Base-by-base conservation (phyloP, 2,888 invertebrate genomes). In the Serrognathus titanus region DNA sequence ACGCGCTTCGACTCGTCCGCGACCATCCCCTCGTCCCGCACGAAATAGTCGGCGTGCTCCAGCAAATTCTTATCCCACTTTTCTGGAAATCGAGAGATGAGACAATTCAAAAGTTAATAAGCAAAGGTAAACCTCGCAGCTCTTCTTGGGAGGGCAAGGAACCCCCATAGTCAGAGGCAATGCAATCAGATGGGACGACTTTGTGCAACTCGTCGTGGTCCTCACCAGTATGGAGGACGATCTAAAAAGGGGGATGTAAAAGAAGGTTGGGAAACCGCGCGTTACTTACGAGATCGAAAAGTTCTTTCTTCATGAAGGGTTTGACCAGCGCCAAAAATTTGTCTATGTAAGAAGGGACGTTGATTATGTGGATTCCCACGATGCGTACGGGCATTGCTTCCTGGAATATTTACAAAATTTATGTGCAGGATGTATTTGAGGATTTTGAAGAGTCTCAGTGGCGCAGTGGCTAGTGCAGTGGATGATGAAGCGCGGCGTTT, bases 281-380 rank as follows among this genome's bases (percentile, higher is more conserved):
- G 24, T n/a, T 41, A 55, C 58, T 51, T 58, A 85, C 68, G 45
- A 82, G 74, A 38, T 78, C 78, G 49, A 79, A 62, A 0, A 89
- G 72, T 37, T 83, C 80, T 66, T 87, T 87, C 69, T 85, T 87
- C 80, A 89, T 82, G 68, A 90, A 88, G 0, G 89, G 89, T 68
- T 78, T 83, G 74, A 89, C 78, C 62, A 90, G 69, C 60, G 83
- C 81, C 75, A 89, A 71, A 55, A 89, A 71, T 65, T 84, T 84
- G 68, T 89, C 89, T 80, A 89, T 84, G 63, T 88, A 85, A 2
- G 81, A 78, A 0, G 85, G 84, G 0, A 86, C 84, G 68, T 86
- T 88, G 53, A 87, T 73, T 61, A 88, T 87, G 69, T 89, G 88
- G 2, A 89, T 76, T 1, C 82, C 85, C 65, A 85, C 83, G 2